phyloP scores from a whole-genome alignment of 2,113 vertebrate genomes.

The Myiozetetes cayanensis region DNA sequence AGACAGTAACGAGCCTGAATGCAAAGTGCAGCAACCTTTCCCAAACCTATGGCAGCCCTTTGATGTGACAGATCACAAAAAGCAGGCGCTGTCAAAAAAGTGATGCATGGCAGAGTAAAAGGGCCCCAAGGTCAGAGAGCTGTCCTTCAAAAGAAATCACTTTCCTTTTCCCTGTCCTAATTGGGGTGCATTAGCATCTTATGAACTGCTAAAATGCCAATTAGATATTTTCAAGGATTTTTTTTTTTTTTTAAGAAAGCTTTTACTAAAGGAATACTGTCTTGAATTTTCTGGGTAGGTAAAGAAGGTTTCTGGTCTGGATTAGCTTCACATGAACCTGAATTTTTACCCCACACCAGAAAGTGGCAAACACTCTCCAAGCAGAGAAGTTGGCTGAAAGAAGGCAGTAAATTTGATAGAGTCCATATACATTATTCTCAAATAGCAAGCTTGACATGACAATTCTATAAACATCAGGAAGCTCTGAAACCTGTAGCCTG shows the following conservation, averaged over 20 bases:
- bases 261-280: background rate
- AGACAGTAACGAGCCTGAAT: constrained; percentile 21
- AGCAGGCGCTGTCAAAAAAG: constrained; percentile 35
- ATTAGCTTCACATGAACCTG: background rate
- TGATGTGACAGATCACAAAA: constrained; percentile 56
- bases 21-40: background rate
- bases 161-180: constrained; percentile 35
- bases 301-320: background rate
- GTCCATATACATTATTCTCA: background rate
- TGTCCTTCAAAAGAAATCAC: constrained; percentile 43
- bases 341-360: background rate
- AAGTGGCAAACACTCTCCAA: background rate
- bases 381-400: background rate
- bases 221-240: background rate
- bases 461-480: background rate
- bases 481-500: background rate
- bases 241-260: background rate
- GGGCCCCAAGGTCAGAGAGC: constrained; percentile 5
- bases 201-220: background rate
- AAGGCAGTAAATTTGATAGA: background rate
- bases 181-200: constrained; percentile 12
- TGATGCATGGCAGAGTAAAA: background rate
- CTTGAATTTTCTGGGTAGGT: background rate
- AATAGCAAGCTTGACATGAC: background rate
- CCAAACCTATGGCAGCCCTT: background rate